Conservation (phyloP, 64 coral and sea anemone species). For the Stylophora pistillata region DNA sequence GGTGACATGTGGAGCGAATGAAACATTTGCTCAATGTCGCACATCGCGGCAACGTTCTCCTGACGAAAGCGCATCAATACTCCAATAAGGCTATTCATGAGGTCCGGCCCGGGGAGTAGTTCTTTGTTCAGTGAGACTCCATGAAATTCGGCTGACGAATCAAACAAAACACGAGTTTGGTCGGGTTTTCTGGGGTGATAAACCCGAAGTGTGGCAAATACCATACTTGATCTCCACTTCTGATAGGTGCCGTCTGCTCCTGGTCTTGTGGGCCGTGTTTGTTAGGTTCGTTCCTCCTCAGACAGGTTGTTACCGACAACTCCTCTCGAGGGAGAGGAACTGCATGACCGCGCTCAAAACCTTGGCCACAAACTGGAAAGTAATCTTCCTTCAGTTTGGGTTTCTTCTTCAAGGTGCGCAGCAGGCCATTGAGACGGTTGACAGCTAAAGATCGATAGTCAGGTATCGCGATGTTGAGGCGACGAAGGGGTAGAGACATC, state of each 20-base stretch:
- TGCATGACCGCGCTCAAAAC: slow-evolving; percentile 5
- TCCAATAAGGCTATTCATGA: slow-evolving; percentile 13
- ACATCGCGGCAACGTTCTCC: not conserved
- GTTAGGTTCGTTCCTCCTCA: too few relatives aligned
- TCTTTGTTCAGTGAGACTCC: slow-evolving; percentile 40
- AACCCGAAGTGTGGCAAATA: slow-evolving; percentile 43
- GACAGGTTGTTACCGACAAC: too few relatives aligned
- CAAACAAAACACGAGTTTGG: slow-evolving; percentile 40
- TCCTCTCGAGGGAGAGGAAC: not conserved
- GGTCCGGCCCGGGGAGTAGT: slow-evolving; percentile 26
- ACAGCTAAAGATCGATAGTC: slow-evolving; percentile 21
- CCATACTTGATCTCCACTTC: slow-evolving; percentile 24
- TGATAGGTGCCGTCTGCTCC: too few relatives aligned
- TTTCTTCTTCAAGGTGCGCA: not conserved
- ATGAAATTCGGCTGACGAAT: slow-evolving; percentile 27
- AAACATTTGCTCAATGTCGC: slow-evolving; percentile 55
- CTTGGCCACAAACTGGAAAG: slow-evolving; percentile 22
- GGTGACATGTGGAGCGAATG: slow-evolving; percentile 43
- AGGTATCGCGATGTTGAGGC: not conserved
- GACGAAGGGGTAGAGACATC: slow-evolving; percentile 36
- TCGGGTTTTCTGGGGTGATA: slow-evolving; percentile 18
- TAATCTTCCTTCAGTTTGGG: slow-evolving; percentile 33
- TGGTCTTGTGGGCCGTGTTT: not conserved
- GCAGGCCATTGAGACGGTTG: not conserved
- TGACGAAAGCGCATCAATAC: not conserved